Evolutionary conservation across 2,888 invertebrate genomes (phyloP).

Genomic region (Andrena hattorfiana): DNA sequence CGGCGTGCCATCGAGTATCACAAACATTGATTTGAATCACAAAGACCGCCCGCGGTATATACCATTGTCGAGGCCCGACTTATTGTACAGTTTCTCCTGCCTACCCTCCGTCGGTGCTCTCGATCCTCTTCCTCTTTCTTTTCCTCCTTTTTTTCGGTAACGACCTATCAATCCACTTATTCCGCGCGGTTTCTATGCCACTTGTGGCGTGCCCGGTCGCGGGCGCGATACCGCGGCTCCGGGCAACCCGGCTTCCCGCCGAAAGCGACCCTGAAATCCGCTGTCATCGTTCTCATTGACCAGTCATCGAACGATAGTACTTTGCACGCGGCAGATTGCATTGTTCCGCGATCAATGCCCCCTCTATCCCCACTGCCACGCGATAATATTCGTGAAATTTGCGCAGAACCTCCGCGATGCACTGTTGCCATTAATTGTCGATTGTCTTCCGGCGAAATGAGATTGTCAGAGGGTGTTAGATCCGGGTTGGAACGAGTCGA

Average conservation of each 20-base stretch:
- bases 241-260: neutral
- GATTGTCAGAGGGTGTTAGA: constrained; percentile 15
- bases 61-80: constrained; percentile 80
- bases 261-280: constrained; percentile 3
- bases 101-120: constrained; percentile 43
- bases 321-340: constrained; percentile 10
- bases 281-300: constrained; percentile 29
- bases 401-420: neutral
- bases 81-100: constrained; percentile 77
- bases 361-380: neutral
- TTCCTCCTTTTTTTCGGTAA: constrained; percentile 52
- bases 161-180: constrained; percentile 81
- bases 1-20: constrained; percentile 80
- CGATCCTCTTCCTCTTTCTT: constrained; percentile 43
- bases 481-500: neutral
- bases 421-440: constrained; percentile 27
- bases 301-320: constrained; percentile 28
- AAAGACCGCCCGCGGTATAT: constrained; percentile 82
- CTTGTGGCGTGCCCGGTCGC: constrained; percentile 78
- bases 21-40: constrained; percentile 84
- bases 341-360: constrained; percentile 34
- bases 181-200: constrained; percentile 81
- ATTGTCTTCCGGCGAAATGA: constrained; percentile 45
- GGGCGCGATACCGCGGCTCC: neutral
- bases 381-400: constrained; percentile 56